Evolutionary conservation across 1,140 invertebrate species (phyloP), one percentile per base, ranked within the genome.

Genomic region (Sweltsa coloradensis): DNA sequence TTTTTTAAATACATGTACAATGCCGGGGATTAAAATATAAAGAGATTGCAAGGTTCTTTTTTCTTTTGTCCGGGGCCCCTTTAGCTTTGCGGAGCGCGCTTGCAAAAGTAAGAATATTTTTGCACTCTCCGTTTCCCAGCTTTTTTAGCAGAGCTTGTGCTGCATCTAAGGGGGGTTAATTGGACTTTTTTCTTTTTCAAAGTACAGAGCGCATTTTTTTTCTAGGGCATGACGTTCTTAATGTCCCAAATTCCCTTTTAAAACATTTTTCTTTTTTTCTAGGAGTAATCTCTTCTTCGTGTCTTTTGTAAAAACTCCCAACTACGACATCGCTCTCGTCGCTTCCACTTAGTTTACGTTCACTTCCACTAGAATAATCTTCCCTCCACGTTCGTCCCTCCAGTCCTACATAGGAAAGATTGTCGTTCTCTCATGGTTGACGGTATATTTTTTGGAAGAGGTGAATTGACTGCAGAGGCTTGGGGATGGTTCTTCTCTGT

Each of bases 11-110:
- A 26, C 13, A 29, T 36, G 22, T 48, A 48, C 39, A 48, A 27
- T 2, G 46, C 40, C 25, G 46, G 46, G 11, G 46, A 48, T 48
- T 48, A 40, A 43, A 48, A 37, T 19, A 37, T 37, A 22, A 19
- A 4, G 36, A 19, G 4, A 37, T 37, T 37, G 36, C 36, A 37
- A 37, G 23, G 16, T 37, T 16, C 36, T 37, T 37, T 37, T 22
- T 19, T 37, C 36, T n/a, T 37, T 22, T 22, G 18, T 22, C 36
- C 36, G 23, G 23, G 36, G 36, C 5, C 18, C 36, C 23, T 37
- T n/a, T 37, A 9, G 18, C 36, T 11, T 37, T n/a, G n/a, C n/a
- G 11, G 18, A 22, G 23, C 23, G 18, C 7, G 23, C 23, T 37
- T 37, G 36, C 36, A 37, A 19, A 9, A 19, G 18, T 37, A 37